Evolutionary conservation across 2,888 invertebrate species (phyloP).

Genomic region (Ochlodes sylvanus): DNA sequence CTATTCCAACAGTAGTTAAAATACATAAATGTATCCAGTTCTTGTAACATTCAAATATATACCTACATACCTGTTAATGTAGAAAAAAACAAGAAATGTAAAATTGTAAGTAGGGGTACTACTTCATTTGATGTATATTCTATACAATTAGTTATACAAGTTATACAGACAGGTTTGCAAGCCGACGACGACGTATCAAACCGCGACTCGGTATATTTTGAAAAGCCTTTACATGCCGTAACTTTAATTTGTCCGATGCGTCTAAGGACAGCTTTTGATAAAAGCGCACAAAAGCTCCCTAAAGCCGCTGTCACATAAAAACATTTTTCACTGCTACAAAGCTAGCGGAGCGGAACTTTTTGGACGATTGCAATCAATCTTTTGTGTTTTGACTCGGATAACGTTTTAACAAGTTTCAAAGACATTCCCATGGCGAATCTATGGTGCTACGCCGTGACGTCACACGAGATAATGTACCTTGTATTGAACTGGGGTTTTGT

Average conservation of each 20-base stretch:
- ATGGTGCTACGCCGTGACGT: not conserved
- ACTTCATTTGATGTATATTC: too few relatives aligned
- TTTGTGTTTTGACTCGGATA: slow-evolving; percentile 30
- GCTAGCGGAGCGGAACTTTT: slow-evolving; percentile 22
- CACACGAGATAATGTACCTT: not conserved
- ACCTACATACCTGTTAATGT: too few relatives aligned
- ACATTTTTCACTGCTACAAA: slow-evolving; percentile 35
- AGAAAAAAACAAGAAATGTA: too few relatives aligned
- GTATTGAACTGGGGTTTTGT: not conserved
- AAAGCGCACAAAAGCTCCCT: slow-evolving; percentile 30
- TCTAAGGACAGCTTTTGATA: slow-evolving; percentile 26
- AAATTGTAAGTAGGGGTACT: too few relatives aligned
- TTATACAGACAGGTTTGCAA: not conserved
- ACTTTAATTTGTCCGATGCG: slow-evolving; percentile 27
- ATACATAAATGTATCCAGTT: too few relatives aligned
- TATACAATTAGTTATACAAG: not conserved
- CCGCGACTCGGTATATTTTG: not conserved
- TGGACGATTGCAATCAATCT: slow-evolving; percentile 37
- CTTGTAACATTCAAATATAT: too few relatives aligned
- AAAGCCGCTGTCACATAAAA: slow-evolving; percentile 30
- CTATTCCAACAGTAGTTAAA: too few relatives aligned
- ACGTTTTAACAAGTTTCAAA: slow-evolving; percentile 23
- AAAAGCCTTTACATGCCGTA: slow-evolving; percentile 19
- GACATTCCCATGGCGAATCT: slow-evolving; percentile 31
- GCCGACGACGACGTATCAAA: not conserved